Evolutionary conservation across 2,888 invertebrate species (phyloP), one percentile per base, ranked within the genome.

Genomic region (Limnephilus rhombicus): DNA sequence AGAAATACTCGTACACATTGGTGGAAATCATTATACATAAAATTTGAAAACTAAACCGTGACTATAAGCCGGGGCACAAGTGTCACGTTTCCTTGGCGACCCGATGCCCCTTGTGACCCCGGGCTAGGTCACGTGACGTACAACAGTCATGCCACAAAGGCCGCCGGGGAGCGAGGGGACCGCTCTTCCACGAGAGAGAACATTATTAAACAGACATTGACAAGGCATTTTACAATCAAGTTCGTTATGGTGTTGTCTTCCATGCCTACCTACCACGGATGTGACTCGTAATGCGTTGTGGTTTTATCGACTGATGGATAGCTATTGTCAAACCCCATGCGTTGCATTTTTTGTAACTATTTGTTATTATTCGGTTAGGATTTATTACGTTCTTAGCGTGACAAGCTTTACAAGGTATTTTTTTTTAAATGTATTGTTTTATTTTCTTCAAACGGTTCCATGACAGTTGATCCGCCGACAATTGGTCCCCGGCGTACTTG

Each of bases 171-270:
- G 53, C 87, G 89, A 82, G 68, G 68, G 24, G 82, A 82, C 80
- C 37, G 68, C 80, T 89, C 80, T 41, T 80, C 88, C 88, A 37
- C 80, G 41, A 89, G 88, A 80, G 68, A 80, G 80, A 89, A 89
- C 88, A 89, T 80, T 89, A 88, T 80, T 88, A 88, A 89, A 89
- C 37, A 80, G 31, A 89, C 88, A 89, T 89, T 89, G 88, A 89
- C 88, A 80, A 80, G 88, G 34, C 88, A 24, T 80, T 89, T 41
- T 34, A 80, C 80, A 89, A 80, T 89, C 80, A 89, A 13, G 37
- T 80, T 80, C 88, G 88, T 89, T 89, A 89, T 80, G 37, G 88
- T 89, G 29, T 34, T 88, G 29, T 18, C 80, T 88, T 85, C 34
- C 7, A 24, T 41, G 85, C 41, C 85, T 37, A 12, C 24, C 41